Evolutionary conservation across 2,888 invertebrate genomes (phyloP).

Genomic region (Orthosia gracilis): DNA sequence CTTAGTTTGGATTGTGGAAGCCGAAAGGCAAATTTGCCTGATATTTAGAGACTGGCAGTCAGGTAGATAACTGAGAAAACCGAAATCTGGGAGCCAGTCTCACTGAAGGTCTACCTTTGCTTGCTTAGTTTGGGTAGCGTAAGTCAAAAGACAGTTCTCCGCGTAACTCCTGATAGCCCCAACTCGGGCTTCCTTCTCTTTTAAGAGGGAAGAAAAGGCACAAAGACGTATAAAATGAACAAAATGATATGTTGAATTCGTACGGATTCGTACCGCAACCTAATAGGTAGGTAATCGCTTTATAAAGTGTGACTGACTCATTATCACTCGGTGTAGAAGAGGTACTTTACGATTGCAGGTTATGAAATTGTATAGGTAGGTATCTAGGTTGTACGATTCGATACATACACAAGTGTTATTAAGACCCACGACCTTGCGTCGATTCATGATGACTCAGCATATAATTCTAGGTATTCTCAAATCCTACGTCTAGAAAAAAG

Average conservation of each 20-base stretch:
- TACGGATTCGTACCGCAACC: background rate
- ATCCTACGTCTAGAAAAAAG: background rate
- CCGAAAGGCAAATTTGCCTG: background rate
- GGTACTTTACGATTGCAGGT: slow-evolving; percentile 7
- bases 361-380: slow-evolving; percentile 8
- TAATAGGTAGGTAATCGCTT: slow-evolving; percentile 26
- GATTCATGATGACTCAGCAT: slow-evolving; percentile 36
- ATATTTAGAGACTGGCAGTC: background rate
- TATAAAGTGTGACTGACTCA: slow-evolving; percentile 33
- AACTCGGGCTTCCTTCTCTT: too few relatives aligned
- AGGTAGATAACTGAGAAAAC: background rate
- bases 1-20: background rate
- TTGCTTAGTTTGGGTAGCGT: too few relatives aligned
- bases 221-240: background rate
- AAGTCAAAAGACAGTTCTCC: background rate
- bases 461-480: slow-evolving; percentile 10
- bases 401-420: slow-evolving; percentile 17
- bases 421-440: slow-evolving; percentile 34
- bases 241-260: background rate
- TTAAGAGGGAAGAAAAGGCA: background rate
- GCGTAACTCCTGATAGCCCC: background rate
- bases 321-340: slow-evolving; percentile 25
- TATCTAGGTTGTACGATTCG: slow-evolving; percentile 3
- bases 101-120: background rate
- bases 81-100: background rate